phyloP scores from a whole-genome alignment of 2,113 vertebrate species.

The Lipophrys pholis region DNA sequence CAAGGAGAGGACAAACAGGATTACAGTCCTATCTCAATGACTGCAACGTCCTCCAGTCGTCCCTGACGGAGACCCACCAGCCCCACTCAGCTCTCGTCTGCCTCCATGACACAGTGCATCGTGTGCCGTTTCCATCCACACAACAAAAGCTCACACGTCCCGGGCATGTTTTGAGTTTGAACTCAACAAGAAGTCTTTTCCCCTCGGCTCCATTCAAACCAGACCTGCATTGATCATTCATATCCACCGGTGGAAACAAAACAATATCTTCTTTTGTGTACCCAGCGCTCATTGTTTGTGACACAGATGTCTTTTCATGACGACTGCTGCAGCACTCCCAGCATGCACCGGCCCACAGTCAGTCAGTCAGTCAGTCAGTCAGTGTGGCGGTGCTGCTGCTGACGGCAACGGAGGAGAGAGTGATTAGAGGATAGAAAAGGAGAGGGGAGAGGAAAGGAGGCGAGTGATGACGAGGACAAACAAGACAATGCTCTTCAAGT shows the following conservation, averaged over 20 bases:
- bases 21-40: conserved; percentile 37
- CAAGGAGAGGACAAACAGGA: conserved; percentile 37
- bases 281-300: conserved; percentile 30
- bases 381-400: conserved; percentile 1
- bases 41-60: conserved; percentile 47
- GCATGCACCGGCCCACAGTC: conserved; percentile 20
- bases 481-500: not conserved
- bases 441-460: conserved; percentile 2
- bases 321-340: conserved; percentile 76
- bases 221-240: conserved; percentile 21
- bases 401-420: not conserved
- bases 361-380: no score
- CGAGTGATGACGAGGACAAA: no score
- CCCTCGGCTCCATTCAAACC: conserved; percentile 69
- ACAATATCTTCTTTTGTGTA: conserved; percentile 20
- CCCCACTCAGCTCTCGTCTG: conserved; percentile 21
- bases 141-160: conserved; percentile 1
- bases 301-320: conserved; percentile 36
- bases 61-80: conserved; percentile 54
- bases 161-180: not conserved
- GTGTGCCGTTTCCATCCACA: conserved; percentile 59
- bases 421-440: conserved; percentile 4
- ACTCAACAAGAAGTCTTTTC: conserved; percentile 2
- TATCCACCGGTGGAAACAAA: not conserved
- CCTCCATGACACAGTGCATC: conserved; percentile 2